Percentiles rank a stretch among this genome's conserved stretches.
phyloP scores from a whole-genome alignment of 2,113 vertebrate species.

The Megaptera novaeangliae region DNA sequence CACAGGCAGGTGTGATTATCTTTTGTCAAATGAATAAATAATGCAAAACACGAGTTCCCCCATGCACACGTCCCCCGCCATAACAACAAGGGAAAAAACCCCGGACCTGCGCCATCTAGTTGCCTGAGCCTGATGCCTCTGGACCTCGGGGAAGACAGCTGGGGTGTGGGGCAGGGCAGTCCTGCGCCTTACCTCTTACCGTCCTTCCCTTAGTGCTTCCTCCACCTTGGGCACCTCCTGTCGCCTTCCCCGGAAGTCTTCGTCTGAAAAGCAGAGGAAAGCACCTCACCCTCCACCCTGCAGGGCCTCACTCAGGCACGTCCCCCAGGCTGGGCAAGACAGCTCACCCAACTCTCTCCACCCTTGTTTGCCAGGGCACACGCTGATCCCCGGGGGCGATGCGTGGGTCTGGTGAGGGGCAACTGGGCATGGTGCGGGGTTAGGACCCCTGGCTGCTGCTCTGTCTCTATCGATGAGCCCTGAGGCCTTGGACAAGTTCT shows the following conservation, averaged over 20 bases:
- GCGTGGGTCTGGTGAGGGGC: neutral
- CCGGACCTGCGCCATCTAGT: neutral
- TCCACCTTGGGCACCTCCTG: conserved; percentile 81
- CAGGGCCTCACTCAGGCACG: neutral
- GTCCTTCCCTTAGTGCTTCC: conserved; percentile 83
- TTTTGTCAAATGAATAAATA: conserved; percentile 26
- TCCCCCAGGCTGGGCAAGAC: neutral
- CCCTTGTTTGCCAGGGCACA: neutral
- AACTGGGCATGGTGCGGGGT: neutral
- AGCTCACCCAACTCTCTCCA: neutral
- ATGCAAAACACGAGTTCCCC: neutral
- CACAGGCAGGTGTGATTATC: neutral
- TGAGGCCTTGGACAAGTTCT: neutral
- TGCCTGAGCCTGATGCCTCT: neutral
- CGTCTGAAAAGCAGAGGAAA: conserved; percentile 84
- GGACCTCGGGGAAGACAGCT: neutral
- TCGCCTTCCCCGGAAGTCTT: conserved; percentile 81
- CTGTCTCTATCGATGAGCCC: neutral
- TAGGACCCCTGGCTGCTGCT: neutral
- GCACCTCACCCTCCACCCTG: neutral
- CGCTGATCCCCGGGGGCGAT: neutral
- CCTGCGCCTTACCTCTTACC: conserved; percentile 84
- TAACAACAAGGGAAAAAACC: neutral
- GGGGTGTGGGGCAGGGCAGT: neutral
- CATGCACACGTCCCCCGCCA: neutral